These are phyloP conservation scores for Aptenodytes patagonicus DNA, from an alignment of 2,113 vertebrate genomes.

Conservation along the genomic window DNA sequence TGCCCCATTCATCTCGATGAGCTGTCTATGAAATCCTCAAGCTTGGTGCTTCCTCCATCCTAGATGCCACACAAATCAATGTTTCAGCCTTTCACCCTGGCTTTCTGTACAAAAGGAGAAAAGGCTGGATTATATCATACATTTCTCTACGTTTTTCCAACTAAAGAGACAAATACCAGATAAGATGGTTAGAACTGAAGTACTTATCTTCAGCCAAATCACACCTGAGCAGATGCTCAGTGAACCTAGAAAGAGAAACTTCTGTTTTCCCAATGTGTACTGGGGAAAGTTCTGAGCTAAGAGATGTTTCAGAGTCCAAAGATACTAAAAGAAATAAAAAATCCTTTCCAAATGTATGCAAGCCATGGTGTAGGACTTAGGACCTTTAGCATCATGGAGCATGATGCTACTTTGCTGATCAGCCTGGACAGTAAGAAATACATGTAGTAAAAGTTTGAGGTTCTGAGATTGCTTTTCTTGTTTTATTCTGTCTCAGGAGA, in stretches of 20 bases:
- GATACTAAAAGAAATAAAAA: neutral
- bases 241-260: neutral
- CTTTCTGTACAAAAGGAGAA: neutral
- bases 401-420: neutral
- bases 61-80: neutral
- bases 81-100: neutral
- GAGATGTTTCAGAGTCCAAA: neutral
- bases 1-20: neutral
- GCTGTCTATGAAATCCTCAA: neutral
- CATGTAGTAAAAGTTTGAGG: neutral
- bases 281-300: neutral
- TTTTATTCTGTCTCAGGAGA: slow-evolving; percentile 74
- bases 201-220: neutral
- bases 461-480: neutral
- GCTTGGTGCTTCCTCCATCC: neutral
- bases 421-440: neutral
- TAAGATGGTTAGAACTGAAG: neutral
- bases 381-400: neutral
- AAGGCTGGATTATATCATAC: neutral
- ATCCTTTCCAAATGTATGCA: neutral
- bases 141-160: neutral
- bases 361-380: neutral
- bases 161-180: neutral
- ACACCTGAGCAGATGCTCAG: neutral
- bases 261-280: neutral